phyloP scores from a whole-genome alignment of 2,888 invertebrate genomes.

The Agrotis ipsilon region DNA sequence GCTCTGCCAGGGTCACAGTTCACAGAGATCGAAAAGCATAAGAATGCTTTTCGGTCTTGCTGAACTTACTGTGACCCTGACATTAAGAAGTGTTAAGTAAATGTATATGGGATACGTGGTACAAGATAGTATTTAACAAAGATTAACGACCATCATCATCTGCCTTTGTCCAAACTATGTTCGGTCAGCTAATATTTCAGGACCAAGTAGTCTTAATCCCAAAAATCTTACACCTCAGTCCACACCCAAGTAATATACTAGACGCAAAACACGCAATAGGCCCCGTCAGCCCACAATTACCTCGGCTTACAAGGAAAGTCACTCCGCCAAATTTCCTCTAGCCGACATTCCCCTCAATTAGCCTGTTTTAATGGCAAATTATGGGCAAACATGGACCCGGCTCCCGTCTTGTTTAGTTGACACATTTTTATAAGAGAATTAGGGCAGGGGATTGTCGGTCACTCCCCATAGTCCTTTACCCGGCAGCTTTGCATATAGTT shows the following conservation, averaged over 20 bases:
- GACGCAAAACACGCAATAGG: constrained; percentile 74
- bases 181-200: no score
- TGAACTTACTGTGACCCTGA: no score
- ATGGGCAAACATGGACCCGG: constrained; percentile 61
- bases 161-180: no score
- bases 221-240: constrained; percentile 44
- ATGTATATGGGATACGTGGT: no score
- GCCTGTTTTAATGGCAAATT: constrained; percentile 69
- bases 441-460: constrained; percentile 25
- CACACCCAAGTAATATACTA: constrained; percentile 56
- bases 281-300: constrained; percentile 66
- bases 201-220: background rate
- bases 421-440: constrained; percentile 59
- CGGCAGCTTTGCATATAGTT: constrained; percentile 21
- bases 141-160: no score
- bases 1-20: no score
- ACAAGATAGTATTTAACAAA: no score
- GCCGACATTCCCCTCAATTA: constrained; percentile 73
- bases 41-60: no score
- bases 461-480: background rate
- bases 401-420: constrained; percentile 56
- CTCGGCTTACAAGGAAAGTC: constrained; percentile 76
- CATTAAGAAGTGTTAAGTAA: no score
- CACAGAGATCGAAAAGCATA: no score
- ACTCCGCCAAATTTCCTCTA: constrained; percentile 74